phyloP scores from a whole-genome alignment of 2,797 vertebrate species.

The Chaetophractus vellerosus region DNA sequence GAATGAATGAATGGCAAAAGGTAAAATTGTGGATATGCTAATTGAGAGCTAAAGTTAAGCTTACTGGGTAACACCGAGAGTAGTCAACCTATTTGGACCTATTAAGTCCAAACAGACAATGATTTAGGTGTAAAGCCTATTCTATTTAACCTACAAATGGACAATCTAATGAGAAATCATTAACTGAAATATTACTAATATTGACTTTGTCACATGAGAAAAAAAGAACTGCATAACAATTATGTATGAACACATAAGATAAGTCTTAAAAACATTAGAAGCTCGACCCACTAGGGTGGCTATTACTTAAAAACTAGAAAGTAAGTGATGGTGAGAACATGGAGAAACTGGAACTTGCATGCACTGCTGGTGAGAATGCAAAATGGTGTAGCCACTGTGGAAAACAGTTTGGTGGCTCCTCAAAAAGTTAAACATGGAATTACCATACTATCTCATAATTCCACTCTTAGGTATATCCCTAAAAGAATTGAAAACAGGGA shows the following conservation, averaged over 20 bases:
- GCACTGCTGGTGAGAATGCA: too few species aligned
- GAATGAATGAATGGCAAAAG: conserved; percentile 24
- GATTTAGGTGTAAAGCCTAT: conserved; percentile 1
- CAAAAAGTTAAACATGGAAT: too few species aligned
- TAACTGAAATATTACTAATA: not conserved
- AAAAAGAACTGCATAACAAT: not conserved
- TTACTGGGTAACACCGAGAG: not conserved
- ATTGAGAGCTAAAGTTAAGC: not conserved
- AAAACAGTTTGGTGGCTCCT: too few species aligned
- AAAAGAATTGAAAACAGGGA: too few species aligned
- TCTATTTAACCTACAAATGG: conserved; percentile 25
- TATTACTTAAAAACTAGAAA: too few species aligned
- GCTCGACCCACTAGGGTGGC: too few species aligned
- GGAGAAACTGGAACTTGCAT: too few species aligned
- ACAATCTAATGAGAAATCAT: conserved; percentile 40
- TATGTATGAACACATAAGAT: not conserved
- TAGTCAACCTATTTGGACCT: not conserved
- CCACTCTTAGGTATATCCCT: too few species aligned
- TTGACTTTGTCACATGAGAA: too few species aligned
- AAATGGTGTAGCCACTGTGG: too few species aligned
- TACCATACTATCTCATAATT: too few species aligned
- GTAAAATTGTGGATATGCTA: conserved; percentile 2
- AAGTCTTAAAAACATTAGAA: conserved; percentile 25
- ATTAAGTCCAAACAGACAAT: conserved; percentile 28
- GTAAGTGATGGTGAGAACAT: too few species aligned